These are phyloP conservation scores for Caenorhabditis virilis DNA, from an alignment of 2,888 invertebrate species.

Conservation along the genomic window DNA sequence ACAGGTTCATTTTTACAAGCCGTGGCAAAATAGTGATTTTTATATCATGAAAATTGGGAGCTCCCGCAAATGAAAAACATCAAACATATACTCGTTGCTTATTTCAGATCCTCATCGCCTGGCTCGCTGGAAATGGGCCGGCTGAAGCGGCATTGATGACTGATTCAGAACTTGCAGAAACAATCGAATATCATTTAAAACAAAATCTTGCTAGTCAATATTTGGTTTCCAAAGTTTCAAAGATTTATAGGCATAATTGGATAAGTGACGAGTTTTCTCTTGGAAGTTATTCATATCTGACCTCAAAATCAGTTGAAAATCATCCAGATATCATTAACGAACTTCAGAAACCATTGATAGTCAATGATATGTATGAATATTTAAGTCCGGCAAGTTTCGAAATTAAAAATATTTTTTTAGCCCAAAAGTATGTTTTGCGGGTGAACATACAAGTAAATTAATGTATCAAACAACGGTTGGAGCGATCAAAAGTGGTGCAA, in stretches of 20 bases:
- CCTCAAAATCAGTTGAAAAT: slow-evolving; percentile 7
- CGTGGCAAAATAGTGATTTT: no score
- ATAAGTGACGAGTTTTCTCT: slow-evolving; percentile 20
- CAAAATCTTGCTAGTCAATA: slow-evolving; percentile 3
- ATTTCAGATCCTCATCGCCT: slow-evolving; percentile 43
- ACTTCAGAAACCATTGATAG: slow-evolving; percentile 10
- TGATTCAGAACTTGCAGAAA: slow-evolving; percentile 6
- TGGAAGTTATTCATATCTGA: slow-evolving; percentile 44
- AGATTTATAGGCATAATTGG: slow-evolving; percentile 35
- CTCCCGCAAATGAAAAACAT: no score
- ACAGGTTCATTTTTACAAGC: no score
- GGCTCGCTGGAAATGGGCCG: slow-evolving; percentile 48
- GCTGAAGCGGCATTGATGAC: not conserved
- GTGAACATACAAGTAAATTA: slow-evolving; percentile 38
- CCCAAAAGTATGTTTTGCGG: slow-evolving; percentile 40
- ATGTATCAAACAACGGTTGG: slow-evolving; percentile 49
- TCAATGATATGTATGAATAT: slow-evolving; percentile 3
- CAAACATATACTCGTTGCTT: no score
- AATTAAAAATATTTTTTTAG: slow-evolving; percentile 8
- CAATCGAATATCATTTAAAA: slow-evolving; percentile 7
- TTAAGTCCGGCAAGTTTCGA: not conserved
- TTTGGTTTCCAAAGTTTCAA: slow-evolving; percentile 1
- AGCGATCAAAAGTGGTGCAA: slow-evolving; percentile 28
- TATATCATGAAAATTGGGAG: no score
- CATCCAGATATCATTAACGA: slow-evolving; percentile 6